A percentile compares a stretch with the other conserved stretches of the same genome.
Conservation (phyloP, 1,140 invertebrate genomes). For the Caerostris darwini region DNA sequence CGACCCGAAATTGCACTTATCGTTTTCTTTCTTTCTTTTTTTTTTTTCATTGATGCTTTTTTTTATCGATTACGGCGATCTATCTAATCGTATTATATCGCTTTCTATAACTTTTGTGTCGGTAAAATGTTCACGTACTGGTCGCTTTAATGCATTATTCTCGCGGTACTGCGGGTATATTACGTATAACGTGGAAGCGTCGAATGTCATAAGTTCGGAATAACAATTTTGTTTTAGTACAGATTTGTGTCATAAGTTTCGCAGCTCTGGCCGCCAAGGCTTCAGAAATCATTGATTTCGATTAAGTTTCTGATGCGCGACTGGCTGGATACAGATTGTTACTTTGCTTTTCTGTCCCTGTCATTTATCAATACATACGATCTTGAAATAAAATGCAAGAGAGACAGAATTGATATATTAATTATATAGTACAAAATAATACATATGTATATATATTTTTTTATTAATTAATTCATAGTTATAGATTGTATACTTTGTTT, state of each 20-base stretch:
- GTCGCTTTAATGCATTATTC: slow-evolving; percentile 50
- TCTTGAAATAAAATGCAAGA: no score
- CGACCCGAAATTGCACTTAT: slow-evolving; percentile 35
- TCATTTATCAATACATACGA: no score
- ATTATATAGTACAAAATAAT: no score
- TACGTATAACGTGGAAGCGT: not conserved
- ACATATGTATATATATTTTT: no score
- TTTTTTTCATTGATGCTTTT: slow-evolving; percentile 13
- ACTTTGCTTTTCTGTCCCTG: not conserved
- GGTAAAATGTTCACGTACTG: slow-evolving; percentile 48
- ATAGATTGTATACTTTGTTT: no score
- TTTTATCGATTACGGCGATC: slow-evolving; percentile 7
- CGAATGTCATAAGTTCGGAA: slow-evolving; percentile 39
- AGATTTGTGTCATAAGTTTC: slow-evolving; percentile 36
- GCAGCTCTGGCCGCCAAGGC: slow-evolving; percentile 8
- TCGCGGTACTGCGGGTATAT: not conserved
- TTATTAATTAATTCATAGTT: no score
- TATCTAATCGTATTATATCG: slow-evolving; percentile 20
- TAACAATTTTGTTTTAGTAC: slow-evolving; percentile 55
- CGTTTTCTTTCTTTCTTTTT: not conserved
- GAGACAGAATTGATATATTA: no score
- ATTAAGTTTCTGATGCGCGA: slow-evolving; percentile 39
- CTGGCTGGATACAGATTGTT: not conserved
- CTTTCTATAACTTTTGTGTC: not conserved
- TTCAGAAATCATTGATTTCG: slow-evolving; percentile 43